A percentile compares a stretch with the other conserved stretches of the same genome.
Evolutionary conservation across 2,888 invertebrate genomes (phyloP).

Genomic region (Polydrusus cervinus): DNA sequence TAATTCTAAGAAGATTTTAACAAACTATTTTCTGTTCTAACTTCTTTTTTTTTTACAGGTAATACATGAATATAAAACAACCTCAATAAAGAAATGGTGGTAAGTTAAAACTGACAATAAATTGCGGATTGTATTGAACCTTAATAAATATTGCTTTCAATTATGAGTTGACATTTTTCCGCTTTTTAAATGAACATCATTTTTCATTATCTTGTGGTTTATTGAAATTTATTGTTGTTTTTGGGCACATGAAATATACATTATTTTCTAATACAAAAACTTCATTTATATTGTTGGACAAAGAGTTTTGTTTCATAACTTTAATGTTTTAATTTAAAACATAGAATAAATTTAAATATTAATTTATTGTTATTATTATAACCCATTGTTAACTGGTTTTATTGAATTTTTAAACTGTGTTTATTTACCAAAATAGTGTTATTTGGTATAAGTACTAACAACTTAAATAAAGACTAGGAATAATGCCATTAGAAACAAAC

Average conservation of each 20-base stretch:
- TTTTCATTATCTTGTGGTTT: conserved; percentile 22
- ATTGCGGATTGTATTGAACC: conserved; percentile 8
- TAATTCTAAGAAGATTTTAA: too few relatives aligned
- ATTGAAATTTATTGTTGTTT: conserved; percentile 17
- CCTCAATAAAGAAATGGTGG: neutral
- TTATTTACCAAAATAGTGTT: too few relatives aligned
- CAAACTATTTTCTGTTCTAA: neutral
- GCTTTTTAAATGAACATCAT: conserved; percentile 17
- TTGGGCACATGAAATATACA: neutral
- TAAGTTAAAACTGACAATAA: conserved; percentile 6
- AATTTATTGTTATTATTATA: too few relatives aligned
- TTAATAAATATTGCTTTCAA: conserved; percentile 19
- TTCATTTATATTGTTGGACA: neutral
- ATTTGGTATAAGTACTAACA: too few relatives aligned
- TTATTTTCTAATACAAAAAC: neutral
- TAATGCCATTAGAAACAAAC: too few relatives aligned
- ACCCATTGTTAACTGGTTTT: too few relatives aligned
- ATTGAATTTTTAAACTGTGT: too few relatives aligned
- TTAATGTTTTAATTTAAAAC: too few relatives aligned
- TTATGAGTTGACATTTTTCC: conserved; percentile 18
- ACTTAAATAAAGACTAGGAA: too few relatives aligned
- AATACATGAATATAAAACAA: neutral
- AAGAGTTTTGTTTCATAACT: too few relatives aligned
- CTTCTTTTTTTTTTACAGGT: conserved; percentile 7
- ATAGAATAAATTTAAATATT: too few relatives aligned